These are phyloP conservation scores for Periphyllus acericola DNA, from an alignment of 2,888 invertebrate genomes.

Conservation along the genomic window DNA sequence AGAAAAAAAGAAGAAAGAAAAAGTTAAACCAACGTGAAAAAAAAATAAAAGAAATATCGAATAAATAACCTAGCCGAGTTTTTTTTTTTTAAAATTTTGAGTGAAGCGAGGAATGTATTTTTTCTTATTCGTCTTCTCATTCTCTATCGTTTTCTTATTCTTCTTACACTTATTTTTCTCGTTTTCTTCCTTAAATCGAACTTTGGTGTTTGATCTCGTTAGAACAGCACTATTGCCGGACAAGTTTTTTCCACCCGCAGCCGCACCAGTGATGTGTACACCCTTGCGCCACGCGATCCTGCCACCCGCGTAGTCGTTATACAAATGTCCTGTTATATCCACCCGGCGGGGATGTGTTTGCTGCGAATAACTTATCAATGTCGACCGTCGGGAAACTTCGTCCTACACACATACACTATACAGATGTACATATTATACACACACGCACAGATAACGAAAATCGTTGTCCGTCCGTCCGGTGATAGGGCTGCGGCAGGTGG, in stretches of 20 bases:
- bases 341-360: background rate
- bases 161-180: background rate
- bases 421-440: background rate
- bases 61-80: slow-evolving; percentile 15
- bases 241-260: background rate
- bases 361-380: slow-evolving; percentile 33
- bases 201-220: slow-evolving; percentile 1
- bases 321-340: slow-evolving; percentile 26
- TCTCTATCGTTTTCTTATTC: too few relatives aligned
- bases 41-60: slow-evolving; percentile 14
- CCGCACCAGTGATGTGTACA: too few relatives aligned
- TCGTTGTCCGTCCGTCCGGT: background rate
- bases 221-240: background rate
- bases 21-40: slow-evolving; percentile 12
- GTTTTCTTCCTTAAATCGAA: slow-evolving; percentile 1
- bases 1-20: slow-evolving; percentile 2
- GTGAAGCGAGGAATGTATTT: too few relatives aligned
- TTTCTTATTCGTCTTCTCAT: too few relatives aligned
- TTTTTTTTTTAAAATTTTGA: background rate
- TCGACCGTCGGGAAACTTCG: slow-evolving; percentile 1
- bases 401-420: background rate
- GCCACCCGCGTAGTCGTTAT: background rate
- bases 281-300: background rate
- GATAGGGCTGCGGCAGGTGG: background rate
- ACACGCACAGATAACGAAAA: slow-evolving; percentile 24